phyloP scores from a whole-genome alignment of 1,140 invertebrate species.

The Lasaia peninsularis region DNA sequence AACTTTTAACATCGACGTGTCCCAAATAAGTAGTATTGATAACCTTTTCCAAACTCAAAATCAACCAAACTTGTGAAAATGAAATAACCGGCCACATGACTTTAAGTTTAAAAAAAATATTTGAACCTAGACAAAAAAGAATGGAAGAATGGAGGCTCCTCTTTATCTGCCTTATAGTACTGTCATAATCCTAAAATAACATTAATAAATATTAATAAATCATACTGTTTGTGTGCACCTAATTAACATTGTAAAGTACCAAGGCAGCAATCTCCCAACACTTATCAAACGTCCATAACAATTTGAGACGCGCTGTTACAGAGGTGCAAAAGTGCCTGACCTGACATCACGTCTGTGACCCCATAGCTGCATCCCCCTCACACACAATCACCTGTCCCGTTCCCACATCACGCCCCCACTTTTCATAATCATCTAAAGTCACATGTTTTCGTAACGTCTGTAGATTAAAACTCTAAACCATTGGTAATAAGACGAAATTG shows the following conservation, averaged over 20 bases:
- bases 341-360: constrained; percentile 77
- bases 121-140: too few relatives aligned
- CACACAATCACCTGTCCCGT: constrained; percentile 35
- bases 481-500: constrained; percentile 58
- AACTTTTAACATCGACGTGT: too few relatives aligned
- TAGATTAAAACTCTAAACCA: constrained; percentile 71
- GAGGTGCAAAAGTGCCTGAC: constrained; percentile 78
- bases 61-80: too few relatives aligned
- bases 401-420: constrained; percentile 71
- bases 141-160: too few relatives aligned
- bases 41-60: too few relatives aligned
- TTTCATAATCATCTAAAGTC: constrained; percentile 72
- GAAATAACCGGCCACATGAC: too few relatives aligned
- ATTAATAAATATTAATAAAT: background rate
- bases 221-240: constrained; percentile 45
- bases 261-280: constrained; percentile 67
- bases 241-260: constrained; percentile 73
- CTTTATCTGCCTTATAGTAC: too few relatives aligned
- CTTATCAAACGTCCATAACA: constrained; percentile 77
- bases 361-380: constrained; percentile 44
- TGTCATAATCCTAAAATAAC: background rate
- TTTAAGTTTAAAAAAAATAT: too few relatives aligned
- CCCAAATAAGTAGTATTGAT: too few relatives aligned
- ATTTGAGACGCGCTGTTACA: constrained; percentile 78
- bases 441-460: constrained; percentile 60